Percentiles rank a stretch among this genome's conserved stretches.
These are phyloP conservation scores for Hemithea aestivaria DNA, from an alignment of 2,888 invertebrate species.

Conservation along the genomic window DNA sequence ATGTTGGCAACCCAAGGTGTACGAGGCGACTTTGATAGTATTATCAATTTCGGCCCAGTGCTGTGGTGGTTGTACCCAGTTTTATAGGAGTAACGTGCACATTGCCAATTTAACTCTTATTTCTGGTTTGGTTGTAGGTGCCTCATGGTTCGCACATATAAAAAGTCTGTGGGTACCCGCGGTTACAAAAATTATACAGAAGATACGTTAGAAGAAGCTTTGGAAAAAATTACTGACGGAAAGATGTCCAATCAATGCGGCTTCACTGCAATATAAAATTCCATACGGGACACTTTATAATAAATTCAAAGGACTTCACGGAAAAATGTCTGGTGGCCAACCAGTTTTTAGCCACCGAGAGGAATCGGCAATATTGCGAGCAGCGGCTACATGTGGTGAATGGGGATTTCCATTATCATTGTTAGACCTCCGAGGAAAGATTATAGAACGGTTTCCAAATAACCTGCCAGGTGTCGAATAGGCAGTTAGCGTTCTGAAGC, in stretches of 20 bases:
- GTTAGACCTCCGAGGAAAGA: too few species aligned
- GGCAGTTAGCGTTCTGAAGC: too few species aligned
- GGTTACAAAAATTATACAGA: constrained; percentile 18
- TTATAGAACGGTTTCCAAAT: too few species aligned
- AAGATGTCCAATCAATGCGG: constrained; percentile 16
- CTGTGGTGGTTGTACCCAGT: constrained; percentile 1
- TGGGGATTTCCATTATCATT: too few species aligned
- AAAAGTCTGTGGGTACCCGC: constrained; percentile 16
- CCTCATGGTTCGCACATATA: constrained; percentile 12
- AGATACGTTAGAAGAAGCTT: constrained; percentile 18
- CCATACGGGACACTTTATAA: constrained; percentile 2
- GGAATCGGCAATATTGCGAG: not conserved
- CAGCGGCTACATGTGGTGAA: not conserved
- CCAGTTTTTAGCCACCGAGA: not conserved
- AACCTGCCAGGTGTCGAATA: too few species aligned
- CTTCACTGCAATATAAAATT: constrained; percentile 7
- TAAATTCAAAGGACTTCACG: constrained; percentile 1
- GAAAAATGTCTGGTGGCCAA: not conserved
- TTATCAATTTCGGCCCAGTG: constrained; percentile 14
- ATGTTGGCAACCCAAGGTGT: constrained; percentile 1
- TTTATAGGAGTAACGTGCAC: constrained; percentile 2
- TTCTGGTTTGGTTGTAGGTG: too few species aligned
- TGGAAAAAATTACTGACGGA: constrained; percentile 15
- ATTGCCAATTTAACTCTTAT: constrained; percentile 3
- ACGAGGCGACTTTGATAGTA: constrained; percentile 19